Evolutionary conservation across 2,797 vertebrate genomes (phyloP).

Genomic region (Telmatherina bonti): DNA sequence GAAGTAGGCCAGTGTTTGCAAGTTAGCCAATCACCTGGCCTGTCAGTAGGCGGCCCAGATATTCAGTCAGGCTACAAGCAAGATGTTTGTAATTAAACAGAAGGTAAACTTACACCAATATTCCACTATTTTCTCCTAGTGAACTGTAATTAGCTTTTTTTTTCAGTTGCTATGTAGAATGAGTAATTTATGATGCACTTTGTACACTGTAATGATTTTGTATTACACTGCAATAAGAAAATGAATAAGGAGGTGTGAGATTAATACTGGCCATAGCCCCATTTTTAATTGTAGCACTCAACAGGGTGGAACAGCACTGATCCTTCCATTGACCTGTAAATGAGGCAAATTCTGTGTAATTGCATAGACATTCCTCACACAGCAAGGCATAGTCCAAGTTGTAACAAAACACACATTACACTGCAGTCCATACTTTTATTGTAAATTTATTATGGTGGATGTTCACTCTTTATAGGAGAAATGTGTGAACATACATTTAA

Average conservation of each 20-base stretch:
- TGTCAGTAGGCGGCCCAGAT: not conserved
- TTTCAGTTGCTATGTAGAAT: not conserved
- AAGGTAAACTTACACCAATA: conserved; percentile 29
- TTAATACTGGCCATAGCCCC: conserved; percentile 4
- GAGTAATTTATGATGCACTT: conserved; percentile 2
- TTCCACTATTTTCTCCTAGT: conserved; percentile 15
- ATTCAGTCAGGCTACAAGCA: conserved; percentile 17
- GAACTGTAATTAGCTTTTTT: conserved; percentile 27
- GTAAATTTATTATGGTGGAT: not conserved
- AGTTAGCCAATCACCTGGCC: conserved; percentile 26
- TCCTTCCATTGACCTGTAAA: conserved; percentile 56
- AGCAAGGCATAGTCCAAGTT: conserved; percentile 50
- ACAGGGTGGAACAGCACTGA: conserved; percentile 34
- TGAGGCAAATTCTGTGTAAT: conserved; percentile 59
- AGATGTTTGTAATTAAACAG: conserved; percentile 41
- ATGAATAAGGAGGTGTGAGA: conserved; percentile 18
- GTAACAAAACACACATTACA: conserved; percentile 28
- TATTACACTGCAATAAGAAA: conserved; percentile 5
- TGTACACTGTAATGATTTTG: conserved; percentile 5
- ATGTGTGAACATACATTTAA: not conserved
- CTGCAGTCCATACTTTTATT: conserved; percentile 1
- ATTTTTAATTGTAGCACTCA: conserved; percentile 31
- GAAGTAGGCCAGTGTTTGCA: conserved; percentile 28
- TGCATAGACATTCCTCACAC: conserved; percentile 69
- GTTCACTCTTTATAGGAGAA: not conserved